Evolutionary conservation across 2,797 vertebrate genomes (phyloP).

Genomic region (Arctocebus calabarensis): DNA sequence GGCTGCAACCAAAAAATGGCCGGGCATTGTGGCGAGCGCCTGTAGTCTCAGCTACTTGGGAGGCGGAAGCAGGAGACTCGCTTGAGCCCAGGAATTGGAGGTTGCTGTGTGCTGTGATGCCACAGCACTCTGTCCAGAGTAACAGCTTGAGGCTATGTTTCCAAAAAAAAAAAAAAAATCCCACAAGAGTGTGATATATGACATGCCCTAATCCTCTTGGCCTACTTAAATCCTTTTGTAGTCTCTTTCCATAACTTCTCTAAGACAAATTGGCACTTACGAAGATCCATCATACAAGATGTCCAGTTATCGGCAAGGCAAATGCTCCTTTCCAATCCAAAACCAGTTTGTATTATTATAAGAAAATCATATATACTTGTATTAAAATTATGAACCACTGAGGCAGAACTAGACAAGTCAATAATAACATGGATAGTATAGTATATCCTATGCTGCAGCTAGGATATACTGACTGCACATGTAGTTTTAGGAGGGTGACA

Average conservation of each 20-base stretch:
- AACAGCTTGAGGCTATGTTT: too few relatives aligned
- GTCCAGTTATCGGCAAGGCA: background rate
- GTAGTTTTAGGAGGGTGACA: background rate
- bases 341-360: conserved; percentile 19
- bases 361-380: conserved; percentile 37
- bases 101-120: too few relatives aligned
- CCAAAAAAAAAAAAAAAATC: too few relatives aligned
- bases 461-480: background rate
- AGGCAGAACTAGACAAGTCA: background rate
- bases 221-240: conserved; percentile 58
- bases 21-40: too few relatives aligned
- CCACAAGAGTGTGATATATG: conserved; percentile 29
- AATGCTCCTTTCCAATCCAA: background rate
- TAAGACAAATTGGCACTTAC: conserved; percentile 8
- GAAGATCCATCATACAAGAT: conserved; percentile 29
- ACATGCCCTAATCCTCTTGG: background rate
- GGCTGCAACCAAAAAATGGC: too few relatives aligned
- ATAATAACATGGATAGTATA: conserved; percentile 22
- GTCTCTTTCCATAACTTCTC: conserved; percentile 50
- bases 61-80: too few relatives aligned
- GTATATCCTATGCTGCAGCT: background rate
- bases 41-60: too few relatives aligned
- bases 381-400: conserved; percentile 21
- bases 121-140: too few relatives aligned
- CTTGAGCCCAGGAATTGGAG: too few relatives aligned